Conservation (phyloP, 2,113 vertebrate species). For the Takifugu bimaculatus region DNA sequence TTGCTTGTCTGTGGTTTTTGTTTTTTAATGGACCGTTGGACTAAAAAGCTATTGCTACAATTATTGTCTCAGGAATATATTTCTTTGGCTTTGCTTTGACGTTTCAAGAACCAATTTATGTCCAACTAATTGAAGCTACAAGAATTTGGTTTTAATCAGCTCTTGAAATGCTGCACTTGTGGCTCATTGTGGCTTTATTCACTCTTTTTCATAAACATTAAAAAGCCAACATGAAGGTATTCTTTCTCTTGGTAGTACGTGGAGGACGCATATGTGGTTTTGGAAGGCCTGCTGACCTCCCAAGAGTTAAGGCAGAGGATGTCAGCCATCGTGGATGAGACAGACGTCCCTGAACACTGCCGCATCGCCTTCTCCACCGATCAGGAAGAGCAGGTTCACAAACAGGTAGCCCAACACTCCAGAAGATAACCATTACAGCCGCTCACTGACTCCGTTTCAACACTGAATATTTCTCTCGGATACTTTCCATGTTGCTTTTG, state of each 20-base stretch:
- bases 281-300: constrained; percentile 79
- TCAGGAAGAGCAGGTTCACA: constrained; percentile 81
- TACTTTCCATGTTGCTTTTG: constrained; percentile 12
- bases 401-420: constrained; percentile 72
- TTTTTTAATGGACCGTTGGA: too few species aligned
- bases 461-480: constrained; percentile 16
- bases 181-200: too few species aligned
- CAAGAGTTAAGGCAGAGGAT: constrained; percentile 81
- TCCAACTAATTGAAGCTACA: too few species aligned
- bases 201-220: too few species aligned
- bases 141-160: too few species aligned
- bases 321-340: constrained; percentile 73
- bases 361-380: constrained; percentile 83
- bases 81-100: too few species aligned
- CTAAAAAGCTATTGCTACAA: too few species aligned
- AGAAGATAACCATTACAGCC: not conserved
- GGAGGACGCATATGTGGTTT: constrained; percentile 84
- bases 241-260: constrained; percentile 69
- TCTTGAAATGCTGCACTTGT: too few species aligned
- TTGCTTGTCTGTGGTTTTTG: too few species aligned
- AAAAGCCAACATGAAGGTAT: too few species aligned
- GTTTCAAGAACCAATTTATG: too few species aligned
- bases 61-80: too few species aligned
- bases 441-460: not conserved
- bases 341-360: constrained; percentile 87